A percentile compares a stretch with the other conserved stretches of the same genome.
These are phyloP conservation scores for Zenarchopterus dispar DNA, from an alignment of 2,797 vertebrate genomes.

Conservation along the genomic window DNA sequence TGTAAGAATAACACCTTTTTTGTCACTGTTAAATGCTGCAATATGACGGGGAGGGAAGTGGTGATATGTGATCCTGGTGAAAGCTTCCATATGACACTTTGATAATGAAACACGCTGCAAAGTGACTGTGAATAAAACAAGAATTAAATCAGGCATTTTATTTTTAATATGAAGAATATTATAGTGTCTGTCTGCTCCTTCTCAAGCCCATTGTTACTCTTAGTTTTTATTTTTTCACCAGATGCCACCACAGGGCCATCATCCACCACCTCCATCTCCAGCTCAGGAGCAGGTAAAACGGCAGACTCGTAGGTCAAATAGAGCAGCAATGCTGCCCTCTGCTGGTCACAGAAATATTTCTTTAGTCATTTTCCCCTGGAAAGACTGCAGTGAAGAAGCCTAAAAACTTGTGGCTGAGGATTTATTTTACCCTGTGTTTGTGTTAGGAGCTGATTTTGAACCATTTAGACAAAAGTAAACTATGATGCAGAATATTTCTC, in stretches of 20 bases:
- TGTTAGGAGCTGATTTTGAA: too few relatives aligned
- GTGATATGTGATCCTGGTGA: slow-evolving; percentile 34
- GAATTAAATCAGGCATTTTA: slow-evolving; percentile 70
- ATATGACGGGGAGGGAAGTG: slow-evolving; percentile 29
- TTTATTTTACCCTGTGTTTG: too few relatives aligned
- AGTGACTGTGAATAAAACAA: slow-evolving; percentile 71
- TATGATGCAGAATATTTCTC: too few relatives aligned
- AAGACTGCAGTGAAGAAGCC: too few relatives aligned
- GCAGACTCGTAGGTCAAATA: slow-evolving; percentile 26
- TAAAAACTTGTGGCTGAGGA: too few relatives aligned
- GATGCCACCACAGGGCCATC: background rate
- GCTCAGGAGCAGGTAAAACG: slow-evolving; percentile 28
- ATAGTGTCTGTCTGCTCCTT: slow-evolving; percentile 25
- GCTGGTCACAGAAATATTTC: slow-evolving; percentile 44
- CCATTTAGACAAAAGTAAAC: background rate
- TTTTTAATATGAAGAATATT: slow-evolving; percentile 62
- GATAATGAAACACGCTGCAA: slow-evolving; percentile 73
- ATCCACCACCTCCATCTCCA: background rate
- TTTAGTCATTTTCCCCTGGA: background rate
- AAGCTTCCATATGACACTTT: slow-evolving; percentile 45
- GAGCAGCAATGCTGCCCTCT: slow-evolving; percentile 77
- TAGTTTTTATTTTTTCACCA: slow-evolving; percentile 10
- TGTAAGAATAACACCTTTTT: too few relatives aligned
- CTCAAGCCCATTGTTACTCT: slow-evolving; percentile 40
- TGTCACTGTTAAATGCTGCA: background rate